phyloP scores from a whole-genome alignment of 2,113 vertebrate species.

The Setophaga petechia region DNA sequence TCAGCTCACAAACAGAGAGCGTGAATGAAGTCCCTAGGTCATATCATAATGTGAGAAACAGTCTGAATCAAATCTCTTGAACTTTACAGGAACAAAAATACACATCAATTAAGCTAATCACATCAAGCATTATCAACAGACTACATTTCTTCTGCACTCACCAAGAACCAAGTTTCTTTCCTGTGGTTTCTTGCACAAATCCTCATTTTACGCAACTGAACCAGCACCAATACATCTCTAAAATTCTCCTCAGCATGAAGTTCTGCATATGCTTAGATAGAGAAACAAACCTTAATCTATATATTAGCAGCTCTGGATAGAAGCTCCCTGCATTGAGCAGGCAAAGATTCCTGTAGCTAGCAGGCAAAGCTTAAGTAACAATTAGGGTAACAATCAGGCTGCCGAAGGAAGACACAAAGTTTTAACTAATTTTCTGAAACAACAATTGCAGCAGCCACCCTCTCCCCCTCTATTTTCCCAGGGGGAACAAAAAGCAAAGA shows the following conservation, averaged over 20 bases:
- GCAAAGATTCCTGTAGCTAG: neutral
- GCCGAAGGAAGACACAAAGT: neutral
- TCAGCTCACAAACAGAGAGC: neutral
- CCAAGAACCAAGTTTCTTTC: neutral
- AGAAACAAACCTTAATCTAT: neutral
- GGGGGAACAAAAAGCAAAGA: rapidly evolving
- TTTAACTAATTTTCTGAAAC: neutral
- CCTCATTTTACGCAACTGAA: neutral
- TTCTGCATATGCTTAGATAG: neutral
- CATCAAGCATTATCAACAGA: neutral
- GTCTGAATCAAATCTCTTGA: neutral
- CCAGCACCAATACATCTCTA: neutral
- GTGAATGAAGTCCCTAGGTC: neutral
- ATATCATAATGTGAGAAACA: neutral
- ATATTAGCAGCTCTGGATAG: neutral
- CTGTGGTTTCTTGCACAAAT: neutral
- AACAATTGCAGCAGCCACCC: neutral
- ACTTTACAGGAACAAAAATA: neutral
- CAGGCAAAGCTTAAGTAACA: neutral
- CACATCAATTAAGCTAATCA: neutral
- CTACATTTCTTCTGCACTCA: neutral
- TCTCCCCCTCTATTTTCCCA: rapidly evolving
- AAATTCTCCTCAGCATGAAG: neutral
- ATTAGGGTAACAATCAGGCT: neutral
- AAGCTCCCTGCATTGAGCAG: neutral